These are phyloP conservation scores for Tribolium madens DNA, from an alignment of 1,140 invertebrate genomes.

Conservation along the genomic window DNA sequence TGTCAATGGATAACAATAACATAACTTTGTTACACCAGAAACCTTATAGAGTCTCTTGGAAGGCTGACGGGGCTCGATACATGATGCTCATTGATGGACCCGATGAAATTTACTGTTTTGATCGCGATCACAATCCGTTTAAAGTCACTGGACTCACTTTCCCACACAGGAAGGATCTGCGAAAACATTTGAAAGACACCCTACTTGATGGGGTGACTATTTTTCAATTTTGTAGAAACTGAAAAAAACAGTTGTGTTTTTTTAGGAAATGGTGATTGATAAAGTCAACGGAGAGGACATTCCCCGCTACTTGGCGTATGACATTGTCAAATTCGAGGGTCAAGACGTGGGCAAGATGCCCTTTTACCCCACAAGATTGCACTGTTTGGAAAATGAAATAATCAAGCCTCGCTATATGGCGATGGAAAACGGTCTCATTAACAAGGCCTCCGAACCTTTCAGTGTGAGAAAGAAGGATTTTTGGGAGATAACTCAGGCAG, in stretches of 20 bases:
- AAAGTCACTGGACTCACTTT: slow-evolving; percentile 86
- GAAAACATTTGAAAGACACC: slow-evolving; percentile 82
- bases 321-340: slow-evolving; percentile 89
- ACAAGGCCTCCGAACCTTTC: slow-evolving; percentile 86
- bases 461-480: slow-evolving; percentile 90
- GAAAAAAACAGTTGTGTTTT: background rate
- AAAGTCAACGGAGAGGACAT: slow-evolving; percentile 79
- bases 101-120: slow-evolving; percentile 92
- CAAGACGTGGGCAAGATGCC: slow-evolving; percentile 81
- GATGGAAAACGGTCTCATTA: slow-evolving; percentile 80
- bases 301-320: slow-evolving; percentile 95
- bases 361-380: slow-evolving; percentile 82
- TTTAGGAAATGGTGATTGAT: slow-evolving; percentile 95
- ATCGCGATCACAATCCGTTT: slow-evolving; percentile 96
- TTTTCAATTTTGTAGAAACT: background rate
- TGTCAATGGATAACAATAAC: slow-evolving; percentile 94
- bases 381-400: slow-evolving; percentile 81
- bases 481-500: slow-evolving; percentile 81
- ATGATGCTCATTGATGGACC: slow-evolving; percentile 94
- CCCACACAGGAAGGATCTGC: slow-evolving; percentile 78
- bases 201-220: slow-evolving; percentile 90
- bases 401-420: slow-evolving; percentile 79
- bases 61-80: slow-evolving; percentile 98
- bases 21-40: slow-evolving; percentile 81
- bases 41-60: slow-evolving; percentile 97